Evolutionary conservation across 2,797 vertebrate genomes (phyloP).

Genomic region (Chloroceryle amazona): DNA sequence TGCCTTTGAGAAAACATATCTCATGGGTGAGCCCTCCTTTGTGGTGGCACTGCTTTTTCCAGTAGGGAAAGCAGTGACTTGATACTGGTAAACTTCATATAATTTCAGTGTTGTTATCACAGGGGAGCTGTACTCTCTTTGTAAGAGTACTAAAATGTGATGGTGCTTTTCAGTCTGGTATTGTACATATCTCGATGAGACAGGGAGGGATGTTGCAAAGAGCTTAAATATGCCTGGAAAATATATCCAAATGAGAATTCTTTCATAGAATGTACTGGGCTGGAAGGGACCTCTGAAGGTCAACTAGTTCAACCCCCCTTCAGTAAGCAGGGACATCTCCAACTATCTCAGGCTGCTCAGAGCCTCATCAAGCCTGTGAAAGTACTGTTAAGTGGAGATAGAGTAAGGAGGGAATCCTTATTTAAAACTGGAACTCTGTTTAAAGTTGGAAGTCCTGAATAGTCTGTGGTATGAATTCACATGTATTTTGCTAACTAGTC

Average conservation of each 20-base stretch:
- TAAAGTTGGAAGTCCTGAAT: neutral
- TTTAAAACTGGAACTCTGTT: neutral
- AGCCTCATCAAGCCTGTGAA: neutral
- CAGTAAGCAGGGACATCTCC: too few species aligned
- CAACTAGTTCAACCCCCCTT: too few species aligned
- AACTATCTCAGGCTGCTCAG: too few species aligned
- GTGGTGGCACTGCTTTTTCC: neutral
- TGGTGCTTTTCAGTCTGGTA: neutral
- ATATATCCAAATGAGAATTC: neutral
- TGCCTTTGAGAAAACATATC: neutral
- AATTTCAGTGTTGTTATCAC: neutral
- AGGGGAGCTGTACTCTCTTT: neutral
- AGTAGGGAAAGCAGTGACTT: neutral
- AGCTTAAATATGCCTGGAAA: constrained; percentile 13
- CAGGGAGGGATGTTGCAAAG: neutral
- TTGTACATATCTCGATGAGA: neutral
- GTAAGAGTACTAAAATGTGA: neutral
- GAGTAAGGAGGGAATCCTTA: neutral
- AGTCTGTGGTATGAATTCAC: neutral
- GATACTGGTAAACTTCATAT: neutral
- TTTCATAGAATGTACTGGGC: neutral
- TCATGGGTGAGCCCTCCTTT: neutral
- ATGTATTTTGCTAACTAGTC: neutral
- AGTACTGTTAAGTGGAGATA: neutral
- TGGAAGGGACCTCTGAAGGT: too few species aligned